Evolutionary conservation across 1,140 invertebrate species (phyloP).

Genomic region (Acyrthosiphon pisum): DNA sequence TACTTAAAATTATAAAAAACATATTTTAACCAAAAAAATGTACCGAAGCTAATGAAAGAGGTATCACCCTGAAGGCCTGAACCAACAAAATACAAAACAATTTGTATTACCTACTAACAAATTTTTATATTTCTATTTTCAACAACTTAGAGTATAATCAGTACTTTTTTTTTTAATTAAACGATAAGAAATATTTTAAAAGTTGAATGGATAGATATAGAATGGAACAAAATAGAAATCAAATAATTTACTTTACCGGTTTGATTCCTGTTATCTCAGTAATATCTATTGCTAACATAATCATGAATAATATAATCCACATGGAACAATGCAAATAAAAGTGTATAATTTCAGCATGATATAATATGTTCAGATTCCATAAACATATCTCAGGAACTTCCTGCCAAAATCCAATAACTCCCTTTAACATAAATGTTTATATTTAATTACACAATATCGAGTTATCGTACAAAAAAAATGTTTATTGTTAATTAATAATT

Average conservation of each 20-base stretch:
- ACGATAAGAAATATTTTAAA: too few species aligned
- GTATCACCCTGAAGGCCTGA: too few species aligned
- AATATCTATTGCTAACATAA: constrained; percentile 43
- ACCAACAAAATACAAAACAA: too few species aligned
- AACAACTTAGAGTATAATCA: too few species aligned
- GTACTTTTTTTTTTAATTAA: too few species aligned
- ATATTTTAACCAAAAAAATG: too few species aligned
- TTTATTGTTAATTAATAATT: not conserved
- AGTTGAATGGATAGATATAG: too few species aligned
- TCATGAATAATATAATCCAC: constrained; percentile 44
- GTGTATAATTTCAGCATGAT: not conserved
- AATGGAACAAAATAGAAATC: too few species aligned
- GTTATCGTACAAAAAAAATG: not conserved
- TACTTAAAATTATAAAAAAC: too few species aligned
- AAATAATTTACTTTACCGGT: constrained; percentile 24
- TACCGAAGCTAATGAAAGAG: too few species aligned
- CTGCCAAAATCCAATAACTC: constrained; percentile 10
- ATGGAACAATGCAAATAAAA: constrained; percentile 20
- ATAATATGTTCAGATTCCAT: not conserved
- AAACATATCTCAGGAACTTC: constrained; percentile 46
- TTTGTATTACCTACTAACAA: too few species aligned
- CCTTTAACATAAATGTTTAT: constrained; percentile 23
- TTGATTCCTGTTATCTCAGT: constrained; percentile 44
- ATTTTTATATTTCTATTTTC: too few species aligned
- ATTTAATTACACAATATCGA: not conserved